Evolutionary conservation across 2,797 vertebrate species (phyloP).

Genomic region (Lacerta agilis): DNA sequence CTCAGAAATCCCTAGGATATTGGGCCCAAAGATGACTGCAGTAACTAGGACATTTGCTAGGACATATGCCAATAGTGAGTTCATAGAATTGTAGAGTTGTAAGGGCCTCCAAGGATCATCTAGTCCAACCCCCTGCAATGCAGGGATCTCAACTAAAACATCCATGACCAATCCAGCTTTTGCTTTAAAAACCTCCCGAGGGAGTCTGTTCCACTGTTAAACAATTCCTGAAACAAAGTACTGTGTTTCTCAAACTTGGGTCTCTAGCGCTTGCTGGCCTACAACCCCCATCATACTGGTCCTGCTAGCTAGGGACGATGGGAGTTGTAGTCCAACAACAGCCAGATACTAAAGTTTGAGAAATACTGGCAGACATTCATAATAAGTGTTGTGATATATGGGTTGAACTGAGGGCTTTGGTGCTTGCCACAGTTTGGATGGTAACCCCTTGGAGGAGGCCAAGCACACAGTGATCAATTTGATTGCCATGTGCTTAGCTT

Average conservation of each 20-base stretch:
- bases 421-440: not conserved
- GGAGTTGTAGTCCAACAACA: no score
- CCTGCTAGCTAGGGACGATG: no score
- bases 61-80: not conserved
- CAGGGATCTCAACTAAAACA: no score
- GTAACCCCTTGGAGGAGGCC: not conserved
- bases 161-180: no score
- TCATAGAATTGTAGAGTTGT: not conserved
- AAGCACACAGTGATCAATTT: not conserved
- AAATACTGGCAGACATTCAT: not conserved
- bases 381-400: not conserved
- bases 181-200: no score
- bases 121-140: no score
- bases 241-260: no score
- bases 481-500: not conserved
- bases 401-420: not conserved
- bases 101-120: no score
- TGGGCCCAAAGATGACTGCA: not conserved
- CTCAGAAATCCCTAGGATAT: slow-evolving; percentile 7
- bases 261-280: no score
- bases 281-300: no score
- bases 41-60: not conserved
- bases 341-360: no score
- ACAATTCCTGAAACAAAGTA: no score
- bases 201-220: not conserved